Percentiles rank a stretch among this genome's conserved stretches.
phyloP scores from a whole-genome alignment of 2,113 vertebrate genomes.

The Sinocyclocheilus anophthalmus region DNA sequence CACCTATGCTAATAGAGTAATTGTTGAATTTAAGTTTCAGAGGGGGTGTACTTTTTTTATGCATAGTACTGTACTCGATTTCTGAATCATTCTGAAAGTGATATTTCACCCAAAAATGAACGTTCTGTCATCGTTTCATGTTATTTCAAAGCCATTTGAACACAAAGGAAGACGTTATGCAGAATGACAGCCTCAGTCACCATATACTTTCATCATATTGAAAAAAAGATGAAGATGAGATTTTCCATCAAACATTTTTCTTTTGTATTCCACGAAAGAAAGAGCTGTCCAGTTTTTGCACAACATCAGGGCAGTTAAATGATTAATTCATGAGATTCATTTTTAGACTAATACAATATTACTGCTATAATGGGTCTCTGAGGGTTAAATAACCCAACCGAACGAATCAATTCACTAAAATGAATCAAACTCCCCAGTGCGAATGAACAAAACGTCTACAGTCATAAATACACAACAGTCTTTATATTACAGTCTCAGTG shows the following conservation, averaged over 20 bases:
- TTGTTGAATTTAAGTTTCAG: too few relatives aligned
- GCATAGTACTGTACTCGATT: background rate
- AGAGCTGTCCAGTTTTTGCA: background rate
- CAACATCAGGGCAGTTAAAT: background rate
- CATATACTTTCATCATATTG: background rate
- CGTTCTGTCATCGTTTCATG: conserved; percentile 2
- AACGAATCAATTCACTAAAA: background rate
- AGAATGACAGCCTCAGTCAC: conserved; percentile 3
- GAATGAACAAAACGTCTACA: background rate
- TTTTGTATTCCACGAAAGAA: background rate
- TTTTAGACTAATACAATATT: background rate
- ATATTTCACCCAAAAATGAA: background rate
- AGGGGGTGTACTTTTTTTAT: too few relatives aligned
- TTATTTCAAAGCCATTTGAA: background rate
- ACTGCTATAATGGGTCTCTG: background rate
- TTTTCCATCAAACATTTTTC: background rate
- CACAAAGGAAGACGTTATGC: background rate
- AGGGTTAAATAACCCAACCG: background rate
- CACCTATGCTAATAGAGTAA: too few relatives aligned
- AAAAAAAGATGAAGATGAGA: background rate
- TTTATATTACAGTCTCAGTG: conserved; percentile 58
- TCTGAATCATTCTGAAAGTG: background rate
- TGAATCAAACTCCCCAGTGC: background rate
- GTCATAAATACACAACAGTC: background rate
- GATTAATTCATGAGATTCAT: conserved; percentile 25